Base-by-base conservation (phyloP, 2,797 vertebrate genomes). In the Steatocranus sp. region DNA sequence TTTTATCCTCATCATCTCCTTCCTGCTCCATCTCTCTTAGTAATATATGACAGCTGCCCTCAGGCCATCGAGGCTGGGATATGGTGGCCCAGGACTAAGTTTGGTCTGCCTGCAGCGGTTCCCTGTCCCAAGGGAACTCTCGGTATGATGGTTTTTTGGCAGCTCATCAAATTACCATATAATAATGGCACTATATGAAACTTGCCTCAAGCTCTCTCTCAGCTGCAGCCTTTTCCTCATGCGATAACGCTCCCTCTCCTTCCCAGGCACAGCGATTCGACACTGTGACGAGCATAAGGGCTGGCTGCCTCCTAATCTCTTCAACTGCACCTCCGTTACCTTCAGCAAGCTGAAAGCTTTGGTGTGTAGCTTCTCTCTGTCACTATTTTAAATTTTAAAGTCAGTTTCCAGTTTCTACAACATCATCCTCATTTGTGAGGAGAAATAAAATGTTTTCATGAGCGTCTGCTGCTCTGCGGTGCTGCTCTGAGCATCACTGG, bases 21-120 rank as follows among this genome's bases (percentile, higher is more conserved):
- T 80, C 30, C 46, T 77, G 17, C 23, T 79, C 54, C 81, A 14
- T 70, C 49, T 84, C 75, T 68, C 43, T 1, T 95, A 99, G 98
- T 99, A 81, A 99, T 99, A 93, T 99, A 99, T 3, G 97, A 99
- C 96, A 99, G 98, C 93, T 99, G 98, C 90, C 98, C 98, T 27
- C 96, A 97, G 87, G 97, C 97, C 70, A 98, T 97, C 0, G 97
- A 99, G 88, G 97, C 97, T 27, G 96, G 94, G 82, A 99, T 99
- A 90, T 99, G 98, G 98, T 99, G 98, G 98, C 98, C 98, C 73
- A 97, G 98, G 79, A 99, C 98, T 7, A 98, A 97, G 86, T 99
- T 99, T 7, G 97, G 98, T 82, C 94, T 98, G 76, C 98, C 98
- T 14, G 98, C 98, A 4, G 97, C 97, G 0, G 97, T 98, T 7